These are phyloP conservation scores for Holothuria leucospilota DNA, from an alignment of 53 echinoderm and acorn worm species.

Conservation along the genomic window DNA sequence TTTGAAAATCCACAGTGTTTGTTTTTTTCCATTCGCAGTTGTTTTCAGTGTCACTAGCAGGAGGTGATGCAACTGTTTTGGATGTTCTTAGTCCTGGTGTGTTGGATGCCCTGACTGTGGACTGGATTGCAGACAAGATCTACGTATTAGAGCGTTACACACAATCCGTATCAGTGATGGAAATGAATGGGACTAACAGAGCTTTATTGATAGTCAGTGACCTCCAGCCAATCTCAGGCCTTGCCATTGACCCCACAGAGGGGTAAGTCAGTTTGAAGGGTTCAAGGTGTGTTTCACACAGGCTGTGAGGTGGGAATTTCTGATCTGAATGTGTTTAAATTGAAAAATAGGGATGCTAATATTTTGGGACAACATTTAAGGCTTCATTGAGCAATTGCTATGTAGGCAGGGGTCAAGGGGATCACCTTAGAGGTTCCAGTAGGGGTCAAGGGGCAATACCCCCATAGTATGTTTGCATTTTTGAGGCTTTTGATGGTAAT, in stretches of 20 bases:
- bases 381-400: no score
- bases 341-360: no score
- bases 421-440: no score
- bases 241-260: slow-evolving; percentile 77
- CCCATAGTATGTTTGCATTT: no score
- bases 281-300: no score
- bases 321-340: no score
- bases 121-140: slow-evolving; percentile 74
- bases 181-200: slow-evolving; percentile 61
- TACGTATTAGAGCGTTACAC: slow-evolving; percentile 53
- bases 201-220: slow-evolving; percentile 39
- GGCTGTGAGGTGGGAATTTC: no score
- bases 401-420: no score
- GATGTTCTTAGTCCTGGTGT: not conserved
- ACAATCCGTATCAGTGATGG: slow-evolving; percentile 44
- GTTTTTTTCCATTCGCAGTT: not conserved
- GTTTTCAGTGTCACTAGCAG: not conserved
- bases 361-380: no score
- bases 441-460: no score
- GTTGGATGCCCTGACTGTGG: slow-evolving; percentile 56
- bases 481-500: no score
- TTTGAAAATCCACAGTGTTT: no score
- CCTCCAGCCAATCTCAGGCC: slow-evolving; percentile 21
- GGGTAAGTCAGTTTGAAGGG: slow-evolving; percentile 55
- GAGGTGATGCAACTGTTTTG: not conserved